Evolutionary conservation across 1,140 invertebrate species (phyloP).

Genomic region (Venturia canescens): DNA sequence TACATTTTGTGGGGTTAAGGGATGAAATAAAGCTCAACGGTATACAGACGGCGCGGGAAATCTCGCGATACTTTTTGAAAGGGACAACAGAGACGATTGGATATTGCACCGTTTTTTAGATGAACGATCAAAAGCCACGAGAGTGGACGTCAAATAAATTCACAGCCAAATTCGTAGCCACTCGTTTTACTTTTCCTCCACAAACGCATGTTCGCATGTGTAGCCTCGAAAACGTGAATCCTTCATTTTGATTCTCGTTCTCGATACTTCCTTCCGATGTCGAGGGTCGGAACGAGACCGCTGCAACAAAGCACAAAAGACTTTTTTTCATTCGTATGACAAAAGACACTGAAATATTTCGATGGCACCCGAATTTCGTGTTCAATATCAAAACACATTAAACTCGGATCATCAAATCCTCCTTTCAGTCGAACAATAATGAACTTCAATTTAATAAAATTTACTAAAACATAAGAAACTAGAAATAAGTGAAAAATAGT

Average conservation of each 20-base stretch:
- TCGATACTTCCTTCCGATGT: not conserved
- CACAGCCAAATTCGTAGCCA: not conserved
- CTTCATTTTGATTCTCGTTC: not conserved
- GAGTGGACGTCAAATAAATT: not conserved
- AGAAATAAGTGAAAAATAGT: no score
- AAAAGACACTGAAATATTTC: no score
- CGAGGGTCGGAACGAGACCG: not conserved
- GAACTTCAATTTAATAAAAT: no score
- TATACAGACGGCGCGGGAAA: not conserved
- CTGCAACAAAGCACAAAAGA: not conserved
- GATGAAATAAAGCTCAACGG: not conserved
- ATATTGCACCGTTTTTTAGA: not conserved
- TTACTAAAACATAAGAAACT: no score
- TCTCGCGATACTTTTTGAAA: not conserved
- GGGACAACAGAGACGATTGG: not conserved
- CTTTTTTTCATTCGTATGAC: not conserved
- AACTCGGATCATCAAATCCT: no score
- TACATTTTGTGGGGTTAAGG: not conserved
- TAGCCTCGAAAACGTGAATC: slow-evolving; percentile 23
- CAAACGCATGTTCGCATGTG: not conserved
- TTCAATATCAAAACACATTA: no score
- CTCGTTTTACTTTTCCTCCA: not conserved
- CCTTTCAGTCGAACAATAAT: no score
- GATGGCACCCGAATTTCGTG: no score
- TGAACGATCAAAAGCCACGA: not conserved